phyloP scores from a whole-genome alignment of 1,140 invertebrate species.

The Drosophila ohnishii region DNA sequence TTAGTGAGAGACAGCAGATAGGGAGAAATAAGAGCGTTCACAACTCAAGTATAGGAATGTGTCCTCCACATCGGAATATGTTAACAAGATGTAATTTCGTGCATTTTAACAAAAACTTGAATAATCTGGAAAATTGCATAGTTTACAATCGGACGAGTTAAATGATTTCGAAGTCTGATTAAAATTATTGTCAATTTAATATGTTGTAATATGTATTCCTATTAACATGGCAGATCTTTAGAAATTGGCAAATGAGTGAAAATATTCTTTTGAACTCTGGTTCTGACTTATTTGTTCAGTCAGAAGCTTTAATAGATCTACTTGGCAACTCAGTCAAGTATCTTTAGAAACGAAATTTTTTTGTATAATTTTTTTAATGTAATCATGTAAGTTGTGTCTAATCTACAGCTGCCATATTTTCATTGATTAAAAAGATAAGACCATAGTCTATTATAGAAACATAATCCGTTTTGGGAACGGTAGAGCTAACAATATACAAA shows the following conservation, averaged over 20 bases:
- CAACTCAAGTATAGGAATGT: constrained; percentile 35
- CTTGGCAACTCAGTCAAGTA: background rate
- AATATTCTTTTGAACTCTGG: background rate
- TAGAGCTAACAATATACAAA: background rate
- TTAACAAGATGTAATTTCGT: background rate
- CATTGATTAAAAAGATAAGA: background rate
- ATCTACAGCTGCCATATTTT: background rate
- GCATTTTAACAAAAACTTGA: background rate
- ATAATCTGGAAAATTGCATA: background rate
- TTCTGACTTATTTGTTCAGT: no score
- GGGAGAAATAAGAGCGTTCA: constrained; percentile 49
- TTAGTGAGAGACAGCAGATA: constrained; percentile 52
- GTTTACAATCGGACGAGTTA: background rate
- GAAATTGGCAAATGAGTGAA: background rate
- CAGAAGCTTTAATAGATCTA: no score
- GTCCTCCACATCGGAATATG: background rate
- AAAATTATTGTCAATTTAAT: background rate
- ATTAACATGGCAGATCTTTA: background rate
- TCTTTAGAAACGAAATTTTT: background rate
- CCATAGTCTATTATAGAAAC: no score
- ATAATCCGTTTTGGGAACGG: background rate
- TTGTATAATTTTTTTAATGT: background rate
- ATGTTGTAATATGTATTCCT: no score
- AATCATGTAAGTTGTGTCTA: background rate
- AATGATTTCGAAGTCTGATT: no score